Percentiles rank a stretch among this genome's conserved stretches.
Evolutionary conservation across 2,888 invertebrate species (phyloP).

Genomic region (Acleris holmiana): DNA sequence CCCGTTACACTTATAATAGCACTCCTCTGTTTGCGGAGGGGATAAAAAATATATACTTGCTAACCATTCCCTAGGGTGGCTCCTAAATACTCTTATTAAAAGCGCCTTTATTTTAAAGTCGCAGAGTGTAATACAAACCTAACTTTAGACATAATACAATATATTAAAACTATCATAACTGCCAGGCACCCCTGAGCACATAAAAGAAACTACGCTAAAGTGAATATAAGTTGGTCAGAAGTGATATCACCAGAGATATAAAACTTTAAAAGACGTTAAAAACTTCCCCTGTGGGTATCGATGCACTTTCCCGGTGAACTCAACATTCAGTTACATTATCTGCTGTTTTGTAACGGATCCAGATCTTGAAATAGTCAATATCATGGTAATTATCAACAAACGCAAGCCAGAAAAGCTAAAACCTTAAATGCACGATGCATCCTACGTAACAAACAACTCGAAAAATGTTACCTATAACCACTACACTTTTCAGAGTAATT

Average conservation of each 20-base stretch:
- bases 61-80: too few relatives aligned
- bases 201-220: constrained; percentile 14
- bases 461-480: too few relatives aligned
- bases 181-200: background rate
- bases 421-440: too few relatives aligned
- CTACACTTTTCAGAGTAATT: too few relatives aligned
- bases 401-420: too few relatives aligned
- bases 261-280: constrained; percentile 12
- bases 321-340: background rate
- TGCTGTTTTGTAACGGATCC: background rate
- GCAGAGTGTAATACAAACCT: background rate
- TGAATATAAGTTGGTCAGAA: constrained; percentile 17
- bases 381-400: too few relatives aligned
- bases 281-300: constrained; percentile 6
- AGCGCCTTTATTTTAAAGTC: background rate
- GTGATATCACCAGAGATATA: constrained; percentile 17
- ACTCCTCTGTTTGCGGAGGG: too few relatives aligned
- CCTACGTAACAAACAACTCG: too few relatives aligned
- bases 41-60: too few relatives aligned
- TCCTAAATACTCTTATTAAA: too few relatives aligned
- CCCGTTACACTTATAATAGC: too few relatives aligned
- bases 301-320: constrained; percentile 3
- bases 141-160: background rate
- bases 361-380: too few relatives aligned
- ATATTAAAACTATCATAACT: constrained; percentile 8